Evolutionary conservation across 2,888 invertebrate genomes (phyloP), one percentile per base, ranked within the genome.

Genomic region (Aromia moschata): DNA sequence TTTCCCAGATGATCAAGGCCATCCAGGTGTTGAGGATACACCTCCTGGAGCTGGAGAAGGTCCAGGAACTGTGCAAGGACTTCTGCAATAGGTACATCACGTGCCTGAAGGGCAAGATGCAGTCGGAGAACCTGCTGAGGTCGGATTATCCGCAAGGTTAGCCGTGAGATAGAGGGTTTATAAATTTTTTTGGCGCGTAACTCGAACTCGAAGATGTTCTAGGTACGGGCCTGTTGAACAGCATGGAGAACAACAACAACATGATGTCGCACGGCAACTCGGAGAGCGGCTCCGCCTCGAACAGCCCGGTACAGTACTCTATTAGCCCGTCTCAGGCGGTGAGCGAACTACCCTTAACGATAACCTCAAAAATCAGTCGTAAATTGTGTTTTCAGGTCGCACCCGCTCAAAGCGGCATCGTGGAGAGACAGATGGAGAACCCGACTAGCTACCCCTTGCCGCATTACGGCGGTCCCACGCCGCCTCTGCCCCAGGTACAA

Each of bases 11-110:
- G 92, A 89, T 92, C 67, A 91, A 91, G 83, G 90, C 91, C 51
- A 90, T 94, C 74, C 93, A 96, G 85, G 96, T 96, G 63, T 83
- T 96, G 65, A 84, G 96, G 74, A 96, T 96, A 79, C 96, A 96
- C 80, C 85, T 96, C 45, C 81, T 96, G 69, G 96, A 96, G 79
- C 82, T 96, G 78, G 94, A 96, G 81, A 96, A 96, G 81, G 96
- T 96, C 11, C 94, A 95, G 81, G 96, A 96, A 80, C 79, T 96
- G 72, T 96, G 96, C 82, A 92, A 94, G 73, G 96, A 96, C 83
- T 96, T 96, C 83, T 96, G 96, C 83, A 92, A 91, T 67, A 86
- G 96, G 51, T 96, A 96, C 83, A 96, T 92, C 69, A 91, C 93
- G 43, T 94, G 94, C 77, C 84, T 96, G 68, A 94, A 94, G 79